Evolutionary conservation across 2,888 invertebrate species (phyloP).

Genomic region (Folsomia manolachei): DNA sequence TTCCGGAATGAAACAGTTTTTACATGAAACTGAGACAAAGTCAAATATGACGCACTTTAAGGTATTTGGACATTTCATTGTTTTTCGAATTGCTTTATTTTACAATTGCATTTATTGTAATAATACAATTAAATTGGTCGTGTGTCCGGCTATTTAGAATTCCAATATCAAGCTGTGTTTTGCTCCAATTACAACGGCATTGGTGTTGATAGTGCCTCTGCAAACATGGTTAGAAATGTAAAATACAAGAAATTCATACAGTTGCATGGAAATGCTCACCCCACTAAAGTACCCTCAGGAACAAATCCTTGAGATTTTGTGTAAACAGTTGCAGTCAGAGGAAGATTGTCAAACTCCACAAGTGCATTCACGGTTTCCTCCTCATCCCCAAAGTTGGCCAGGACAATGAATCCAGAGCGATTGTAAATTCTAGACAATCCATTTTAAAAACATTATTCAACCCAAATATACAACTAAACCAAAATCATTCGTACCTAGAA

Average conservation of each 20-base stretch:
- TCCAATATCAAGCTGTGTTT: slow-evolving; percentile 21
- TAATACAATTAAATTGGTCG: not conserved
- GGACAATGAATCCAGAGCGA: slow-evolving; percentile 26
- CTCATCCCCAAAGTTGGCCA: slow-evolving; percentile 25
- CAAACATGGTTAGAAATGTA: slow-evolving; percentile 17
- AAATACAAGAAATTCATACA: slow-evolving; percentile 23
- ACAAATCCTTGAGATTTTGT: not conserved
- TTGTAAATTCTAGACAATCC: slow-evolving; percentile 13
- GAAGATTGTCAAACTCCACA: slow-evolving; percentile 23
- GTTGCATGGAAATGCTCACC: slow-evolving; percentile 5
- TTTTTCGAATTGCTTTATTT: not conserved
- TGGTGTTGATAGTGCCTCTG: slow-evolving; percentile 28
- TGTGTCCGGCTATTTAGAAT: too few relatives aligned
- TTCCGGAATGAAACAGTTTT: too few relatives aligned
- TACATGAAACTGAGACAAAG: too few relatives aligned
- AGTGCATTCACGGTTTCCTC: slow-evolving; percentile 19
- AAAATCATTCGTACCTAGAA: slow-evolving; percentile 43
- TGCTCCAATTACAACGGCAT: slow-evolving; percentile 30
- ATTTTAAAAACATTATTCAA: not conserved
- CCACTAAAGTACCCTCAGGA: slow-evolving; percentile 4
- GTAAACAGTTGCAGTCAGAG: slow-evolving; percentile 21
- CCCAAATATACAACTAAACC: not conserved
- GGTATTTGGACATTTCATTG: too few relatives aligned
- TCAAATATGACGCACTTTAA: too few relatives aligned
- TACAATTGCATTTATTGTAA: not conserved